A percentile compares a stretch with the other conserved stretches of the same genome.
phyloP scores from a whole-genome alignment of 2,797 vertebrate species.

The Melanotaenia trifasciata region DNA sequence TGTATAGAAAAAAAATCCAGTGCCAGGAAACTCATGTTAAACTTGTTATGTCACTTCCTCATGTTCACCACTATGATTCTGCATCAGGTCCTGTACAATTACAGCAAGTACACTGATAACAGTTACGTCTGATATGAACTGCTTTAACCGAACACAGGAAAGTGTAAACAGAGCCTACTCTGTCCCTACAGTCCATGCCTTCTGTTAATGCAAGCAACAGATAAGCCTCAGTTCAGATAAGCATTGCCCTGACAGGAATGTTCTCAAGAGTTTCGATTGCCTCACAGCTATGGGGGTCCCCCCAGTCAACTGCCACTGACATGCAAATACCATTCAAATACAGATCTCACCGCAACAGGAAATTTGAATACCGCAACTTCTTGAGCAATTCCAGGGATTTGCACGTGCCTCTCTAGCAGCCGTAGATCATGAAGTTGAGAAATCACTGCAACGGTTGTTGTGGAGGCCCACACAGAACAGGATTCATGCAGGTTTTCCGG shows the following conservation, averaged over 20 bases:
- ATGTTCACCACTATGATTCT: background rate
- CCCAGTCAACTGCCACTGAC: background rate
- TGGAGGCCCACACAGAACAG: background rate
- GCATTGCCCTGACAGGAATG: constrained; percentile 56
- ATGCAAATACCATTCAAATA: constrained; percentile 70
- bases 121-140: constrained; percentile 8
- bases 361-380: constrained; percentile 40
- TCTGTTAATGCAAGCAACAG: constrained; percentile 30
- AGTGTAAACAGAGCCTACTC: constrained; percentile 23
- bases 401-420: background rate
- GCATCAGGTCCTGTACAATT: background rate
- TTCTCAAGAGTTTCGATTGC: constrained; percentile 36
- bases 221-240: constrained; percentile 45
- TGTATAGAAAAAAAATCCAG: background rate
- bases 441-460: background rate
- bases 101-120: background rate
- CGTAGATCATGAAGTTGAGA: background rate
- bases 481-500: background rate
- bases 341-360: background rate
- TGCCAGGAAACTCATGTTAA: too few relatives aligned
- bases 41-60: background rate
- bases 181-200: constrained; percentile 8
- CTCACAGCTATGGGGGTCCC: constrained; percentile 20
- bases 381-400: constrained; percentile 18
- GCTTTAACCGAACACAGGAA: constrained; percentile 32